Evolutionary conservation across 2,797 vertebrate species (phyloP).

Genomic region (Acipenser transmontanus): DNA sequence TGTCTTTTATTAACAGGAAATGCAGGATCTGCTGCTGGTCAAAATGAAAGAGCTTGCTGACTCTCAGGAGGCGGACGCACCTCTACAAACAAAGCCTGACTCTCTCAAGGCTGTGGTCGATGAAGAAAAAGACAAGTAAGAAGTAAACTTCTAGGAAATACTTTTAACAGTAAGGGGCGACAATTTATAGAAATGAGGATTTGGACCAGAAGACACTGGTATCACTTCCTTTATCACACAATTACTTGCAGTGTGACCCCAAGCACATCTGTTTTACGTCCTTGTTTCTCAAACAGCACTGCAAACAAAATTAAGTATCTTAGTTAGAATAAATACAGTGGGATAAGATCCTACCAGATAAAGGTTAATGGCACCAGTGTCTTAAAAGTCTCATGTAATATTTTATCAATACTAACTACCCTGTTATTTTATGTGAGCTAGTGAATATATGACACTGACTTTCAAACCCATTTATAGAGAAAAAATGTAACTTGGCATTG

Average conservation of each 20-base stretch:
- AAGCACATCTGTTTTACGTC: too few relatives aligned
- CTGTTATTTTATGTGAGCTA: too few relatives aligned
- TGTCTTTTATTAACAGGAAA: slow-evolving; percentile 32
- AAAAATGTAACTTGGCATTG: too few relatives aligned
- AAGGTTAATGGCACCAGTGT: neutral
- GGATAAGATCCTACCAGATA: neutral
- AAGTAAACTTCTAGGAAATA: neutral
- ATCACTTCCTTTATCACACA: too few relatives aligned
- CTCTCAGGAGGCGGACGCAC: slow-evolving; percentile 7
- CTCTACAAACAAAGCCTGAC: slow-evolving; percentile 21
- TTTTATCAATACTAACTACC: too few relatives aligned
- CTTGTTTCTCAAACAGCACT: too few relatives aligned
- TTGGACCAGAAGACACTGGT: too few relatives aligned
- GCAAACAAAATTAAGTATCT: too few relatives aligned
- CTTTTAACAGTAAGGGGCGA: slow-evolving; percentile 2
- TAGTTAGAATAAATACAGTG: too few relatives aligned
- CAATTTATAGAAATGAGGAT: neutral
- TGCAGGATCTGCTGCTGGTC: slow-evolving; percentile 20
- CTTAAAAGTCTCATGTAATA: neutral
- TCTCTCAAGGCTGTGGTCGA: slow-evolving; percentile 18
- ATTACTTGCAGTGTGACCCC: too few relatives aligned
- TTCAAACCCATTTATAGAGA: too few relatives aligned
- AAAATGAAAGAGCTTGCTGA: slow-evolving; percentile 27
- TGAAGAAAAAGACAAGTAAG: slow-evolving; percentile 35
- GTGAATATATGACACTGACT: too few relatives aligned